These are phyloP conservation scores for Entomyzon cyanotis DNA, from an alignment of 2,113 vertebrate species.

Conservation along the genomic window DNA sequence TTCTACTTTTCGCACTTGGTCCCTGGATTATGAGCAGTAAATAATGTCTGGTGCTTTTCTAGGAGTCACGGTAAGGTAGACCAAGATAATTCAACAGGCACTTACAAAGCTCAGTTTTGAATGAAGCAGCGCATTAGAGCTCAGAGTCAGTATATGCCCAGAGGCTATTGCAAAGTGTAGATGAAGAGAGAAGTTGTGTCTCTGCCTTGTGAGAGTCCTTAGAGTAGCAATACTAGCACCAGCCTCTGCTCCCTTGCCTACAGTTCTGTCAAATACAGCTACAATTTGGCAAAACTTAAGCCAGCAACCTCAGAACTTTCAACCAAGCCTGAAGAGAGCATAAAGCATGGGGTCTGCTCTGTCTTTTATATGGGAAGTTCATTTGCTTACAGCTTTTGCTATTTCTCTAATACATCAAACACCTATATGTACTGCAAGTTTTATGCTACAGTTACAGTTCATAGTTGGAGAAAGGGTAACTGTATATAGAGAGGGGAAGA, in stretches of 20 bases:
- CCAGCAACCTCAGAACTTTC: background rate
- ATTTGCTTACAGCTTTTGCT: background rate
- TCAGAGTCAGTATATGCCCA: background rate
- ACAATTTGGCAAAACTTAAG: background rate
- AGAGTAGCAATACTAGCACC: background rate
- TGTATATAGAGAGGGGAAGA: fast-evolving
- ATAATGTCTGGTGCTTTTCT: background rate
- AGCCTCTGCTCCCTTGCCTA: background rate
- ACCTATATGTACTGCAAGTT: background rate
- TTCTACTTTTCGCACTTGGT: background rate
- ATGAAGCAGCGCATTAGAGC: background rate
- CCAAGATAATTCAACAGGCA: background rate
- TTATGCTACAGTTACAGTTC: background rate
- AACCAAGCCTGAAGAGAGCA: background rate
- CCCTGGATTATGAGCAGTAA: background rate
- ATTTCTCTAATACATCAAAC: background rate
- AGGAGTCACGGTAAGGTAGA: background rate
- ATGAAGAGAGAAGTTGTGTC: background rate
- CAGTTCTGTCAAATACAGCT: background rate
- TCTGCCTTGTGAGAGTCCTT: background rate
- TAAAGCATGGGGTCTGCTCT: background rate
- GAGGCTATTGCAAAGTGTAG: background rate
- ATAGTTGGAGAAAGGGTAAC: background rate
- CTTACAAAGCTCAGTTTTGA: background rate
- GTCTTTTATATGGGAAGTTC: background rate